Evolutionary conservation across 2,113 vertebrate species (phyloP).

Genomic region (Pheucticus melanocephalus): DNA sequence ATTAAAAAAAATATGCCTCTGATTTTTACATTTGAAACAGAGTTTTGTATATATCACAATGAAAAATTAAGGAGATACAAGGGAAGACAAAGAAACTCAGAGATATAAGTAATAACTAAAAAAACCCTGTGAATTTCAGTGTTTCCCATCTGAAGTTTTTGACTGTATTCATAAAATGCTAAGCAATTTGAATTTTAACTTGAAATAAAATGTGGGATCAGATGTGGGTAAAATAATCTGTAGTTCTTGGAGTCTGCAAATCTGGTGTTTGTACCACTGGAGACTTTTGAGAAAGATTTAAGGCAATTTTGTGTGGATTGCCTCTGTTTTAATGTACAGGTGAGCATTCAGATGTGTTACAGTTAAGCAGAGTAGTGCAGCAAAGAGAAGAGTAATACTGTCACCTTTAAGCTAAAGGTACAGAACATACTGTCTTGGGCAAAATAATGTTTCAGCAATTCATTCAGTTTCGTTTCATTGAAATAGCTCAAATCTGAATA

Average conservation of each 20-base stretch:
- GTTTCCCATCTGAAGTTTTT: conserved; percentile 27
- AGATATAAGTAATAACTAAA: conserved; percentile 42
- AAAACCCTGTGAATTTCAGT: not conserved
- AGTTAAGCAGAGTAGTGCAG: not conserved
- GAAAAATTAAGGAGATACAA: conserved; percentile 34
- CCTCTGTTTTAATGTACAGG: not conserved
- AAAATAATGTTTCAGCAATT: not conserved
- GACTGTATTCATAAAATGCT: conserved; percentile 10
- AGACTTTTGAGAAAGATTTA: not conserved
- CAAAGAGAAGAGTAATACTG: not conserved
- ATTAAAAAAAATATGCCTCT: not conserved
- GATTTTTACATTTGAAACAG: conserved; percentile 19
- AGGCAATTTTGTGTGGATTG: not conserved
- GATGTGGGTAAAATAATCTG: not conserved
- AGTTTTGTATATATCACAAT: not conserved
- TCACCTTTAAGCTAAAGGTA: not conserved
- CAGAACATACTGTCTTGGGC: not conserved
- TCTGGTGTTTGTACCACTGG: not conserved
- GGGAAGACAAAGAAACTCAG: conserved; percentile 42
- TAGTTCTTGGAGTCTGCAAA: not conserved
- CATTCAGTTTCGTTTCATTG: not conserved
- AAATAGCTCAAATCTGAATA: not conserved
- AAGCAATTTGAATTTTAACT: conserved; percentile 35
- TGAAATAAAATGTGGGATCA: conserved; percentile 30
- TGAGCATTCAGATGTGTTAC: not conserved